Conservation (phyloP, 2,888 invertebrate genomes). For the Cosmopolites sordidus region DNA sequence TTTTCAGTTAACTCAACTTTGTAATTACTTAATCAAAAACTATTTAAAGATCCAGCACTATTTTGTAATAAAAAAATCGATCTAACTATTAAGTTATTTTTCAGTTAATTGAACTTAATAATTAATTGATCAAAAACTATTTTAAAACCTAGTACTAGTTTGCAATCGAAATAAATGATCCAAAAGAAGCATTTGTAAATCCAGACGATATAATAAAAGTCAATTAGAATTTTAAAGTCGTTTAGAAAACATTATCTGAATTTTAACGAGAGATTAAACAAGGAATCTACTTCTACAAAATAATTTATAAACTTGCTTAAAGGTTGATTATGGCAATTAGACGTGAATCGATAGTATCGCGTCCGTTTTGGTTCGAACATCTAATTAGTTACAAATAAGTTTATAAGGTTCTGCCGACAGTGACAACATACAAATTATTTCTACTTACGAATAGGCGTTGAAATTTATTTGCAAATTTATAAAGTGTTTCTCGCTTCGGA, state of each 20-base stretch:
- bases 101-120: too few species aligned
- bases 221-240: background rate
- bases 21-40: too few species aligned
- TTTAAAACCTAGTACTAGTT: too few species aligned
- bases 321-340: background rate
- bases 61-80: too few species aligned
- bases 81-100: too few species aligned
- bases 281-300: background rate
- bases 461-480: too few species aligned
- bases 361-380: background rate
- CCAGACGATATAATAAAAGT: background rate
- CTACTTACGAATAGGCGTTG: background rate
- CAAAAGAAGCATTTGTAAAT: background rate
- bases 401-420: background rate
- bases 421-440: background rate
- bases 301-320: slow-evolving; percentile 1
- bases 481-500: too few species aligned
- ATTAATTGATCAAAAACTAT: too few species aligned
- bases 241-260: background rate
- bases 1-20: too few species aligned
- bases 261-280: slow-evolving; percentile 1
- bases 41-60: too few species aligned
- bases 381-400: background rate
- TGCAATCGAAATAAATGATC: too few species aligned
- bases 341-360: background rate